Conservation (phyloP, 2,797 vertebrate genomes). For the Chelonia mydas region DNA sequence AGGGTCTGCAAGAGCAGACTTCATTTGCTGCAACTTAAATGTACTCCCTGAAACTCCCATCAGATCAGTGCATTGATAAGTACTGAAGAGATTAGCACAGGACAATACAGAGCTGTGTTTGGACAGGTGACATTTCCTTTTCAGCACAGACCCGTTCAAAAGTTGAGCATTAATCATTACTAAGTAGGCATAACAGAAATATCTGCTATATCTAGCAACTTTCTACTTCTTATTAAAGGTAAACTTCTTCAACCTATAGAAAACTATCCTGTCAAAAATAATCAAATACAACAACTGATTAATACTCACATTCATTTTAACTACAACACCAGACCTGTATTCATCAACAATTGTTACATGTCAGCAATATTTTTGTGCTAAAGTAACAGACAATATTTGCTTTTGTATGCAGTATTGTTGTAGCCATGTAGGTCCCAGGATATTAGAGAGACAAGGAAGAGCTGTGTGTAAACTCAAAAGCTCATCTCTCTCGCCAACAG, state of each 20-base stretch:
- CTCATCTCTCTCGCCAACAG: neutral
- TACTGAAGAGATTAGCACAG: slow-evolving; percentile 57
- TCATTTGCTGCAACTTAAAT: slow-evolving; percentile 71
- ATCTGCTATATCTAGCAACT: slow-evolving; percentile 69
- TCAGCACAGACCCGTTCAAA: slow-evolving; percentile 68
- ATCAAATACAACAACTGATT: slow-evolving; percentile 57
- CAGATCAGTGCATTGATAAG: slow-evolving; percentile 74
- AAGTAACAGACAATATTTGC: slow-evolving; percentile 58
- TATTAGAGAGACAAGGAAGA: neutral
- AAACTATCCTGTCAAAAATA: slow-evolving; percentile 49
- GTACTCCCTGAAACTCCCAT: slow-evolving; percentile 71
- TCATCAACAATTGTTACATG: slow-evolving; percentile 33
- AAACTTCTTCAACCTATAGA: slow-evolving; percentile 60
- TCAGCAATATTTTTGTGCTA: slow-evolving; percentile 31
- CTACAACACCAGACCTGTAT: slow-evolving; percentile 41
- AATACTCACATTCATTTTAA: slow-evolving; percentile 48
- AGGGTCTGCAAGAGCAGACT: slow-evolving; percentile 69
- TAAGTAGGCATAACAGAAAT: slow-evolving; percentile 68
- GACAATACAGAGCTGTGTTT: slow-evolving; percentile 76
- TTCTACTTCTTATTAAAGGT: slow-evolving; percentile 56
- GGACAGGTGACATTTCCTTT: slow-evolving; percentile 79
- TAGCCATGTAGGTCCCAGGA: neutral
- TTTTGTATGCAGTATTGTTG: slow-evolving; percentile 24
- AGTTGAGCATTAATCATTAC: slow-evolving; percentile 76
- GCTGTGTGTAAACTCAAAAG: no score